phyloP scores from a whole-genome alignment of 2,888 invertebrate genomes.

The Drosophila sordidula region DNA sequence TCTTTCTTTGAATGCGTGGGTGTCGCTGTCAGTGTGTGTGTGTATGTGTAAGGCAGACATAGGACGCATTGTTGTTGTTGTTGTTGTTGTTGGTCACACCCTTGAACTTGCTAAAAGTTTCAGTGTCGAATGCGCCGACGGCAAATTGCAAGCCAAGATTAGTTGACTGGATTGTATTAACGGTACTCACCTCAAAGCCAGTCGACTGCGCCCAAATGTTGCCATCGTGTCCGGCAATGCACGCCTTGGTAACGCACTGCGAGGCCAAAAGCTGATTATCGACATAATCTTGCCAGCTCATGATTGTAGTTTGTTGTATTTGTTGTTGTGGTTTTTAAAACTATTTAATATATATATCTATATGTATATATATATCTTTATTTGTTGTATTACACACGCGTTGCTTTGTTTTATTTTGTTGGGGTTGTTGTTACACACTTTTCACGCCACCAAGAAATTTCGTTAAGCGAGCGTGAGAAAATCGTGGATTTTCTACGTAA shows the following conservation, averaged over 20 bases:
- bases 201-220: slow-evolving; percentile 97
- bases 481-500: slow-evolving; percentile 54
- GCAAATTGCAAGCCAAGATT: slow-evolving; percentile 16
- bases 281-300: slow-evolving; percentile 99
- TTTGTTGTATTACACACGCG: slow-evolving; percentile 48
- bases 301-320: slow-evolving; percentile 85
- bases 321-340: slow-evolving; percentile 62
- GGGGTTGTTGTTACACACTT: slow-evolving; percentile 30
- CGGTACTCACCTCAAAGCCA: slow-evolving; percentile 94
- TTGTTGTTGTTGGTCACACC: slow-evolving; percentile 84
- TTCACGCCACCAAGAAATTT: slow-evolving; percentile 67
- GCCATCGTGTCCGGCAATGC: slow-evolving; percentile 97
- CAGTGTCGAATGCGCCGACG: slow-evolving; percentile 25
- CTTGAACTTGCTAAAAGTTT: slow-evolving; percentile 83
- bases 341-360: slow-evolving; percentile 46
- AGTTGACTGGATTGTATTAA: slow-evolving; percentile 11
- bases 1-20: slow-evolving; percentile 28
- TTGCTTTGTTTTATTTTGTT: slow-evolving; percentile 47
- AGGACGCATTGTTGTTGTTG: slow-evolving; percentile 58
- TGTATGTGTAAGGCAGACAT: slow-evolving; percentile 13
- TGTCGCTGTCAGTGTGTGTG: slow-evolving; percentile 14
- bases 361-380: slow-evolving; percentile 10
- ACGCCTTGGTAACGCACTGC: slow-evolving; percentile 97
- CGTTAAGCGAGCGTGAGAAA: slow-evolving; percentile 60
- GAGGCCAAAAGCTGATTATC: slow-evolving; percentile 98